Evolutionary conservation across 2,888 invertebrate species (phyloP), one percentile per base, ranked within the genome.

Genomic region (Drosophila longiperda): DNA sequence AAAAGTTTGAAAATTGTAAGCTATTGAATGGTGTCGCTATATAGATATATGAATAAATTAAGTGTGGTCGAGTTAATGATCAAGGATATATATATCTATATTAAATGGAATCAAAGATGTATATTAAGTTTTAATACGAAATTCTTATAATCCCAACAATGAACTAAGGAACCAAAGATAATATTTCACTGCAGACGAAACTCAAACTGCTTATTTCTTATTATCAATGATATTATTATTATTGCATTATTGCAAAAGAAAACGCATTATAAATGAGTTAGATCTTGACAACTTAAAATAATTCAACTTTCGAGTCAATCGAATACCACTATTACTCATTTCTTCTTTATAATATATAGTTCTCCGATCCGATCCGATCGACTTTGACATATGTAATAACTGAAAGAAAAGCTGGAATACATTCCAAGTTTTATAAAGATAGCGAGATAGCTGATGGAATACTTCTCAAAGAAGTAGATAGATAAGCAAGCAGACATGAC

Each of bases 281-380:
- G 11, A 0, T 11, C 0, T n/a, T 1, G 0, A 42, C 6, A n/a
- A n/a, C 40, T n/a, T n/a, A 6, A 42, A 1, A 40, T 11, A n/a
- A 11, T n/a, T 42, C 11, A 20, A 6, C 12, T 3, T 11, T 11
- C 1, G 3, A 42, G 29, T 29, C 29, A 29, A 5, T 29, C 29
- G 29, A 29, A 29, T 29, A 20, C 1, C 6, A 20, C 11, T n/a
- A 0, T 42, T 20, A 20, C 42, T 20, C 12, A 12, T 45, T 3
- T 6, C 20, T 20, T 20, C 7, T 2, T 3, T 20, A 15, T 7
- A 15, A 15, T 20, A 45, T 45, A 45, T 23, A 45, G 45, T 23
- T 29, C 29, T 29, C 6, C 29, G 7, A 23, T 2, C 1, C 20
- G 20, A 23, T 20, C 20, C 45, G 15, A 45, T 15, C 15, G 12